These are phyloP conservation scores for Tenthredo scrophulariae DNA, from an alignment of 2,888 invertebrate genomes.

Conservation along the genomic window DNA sequence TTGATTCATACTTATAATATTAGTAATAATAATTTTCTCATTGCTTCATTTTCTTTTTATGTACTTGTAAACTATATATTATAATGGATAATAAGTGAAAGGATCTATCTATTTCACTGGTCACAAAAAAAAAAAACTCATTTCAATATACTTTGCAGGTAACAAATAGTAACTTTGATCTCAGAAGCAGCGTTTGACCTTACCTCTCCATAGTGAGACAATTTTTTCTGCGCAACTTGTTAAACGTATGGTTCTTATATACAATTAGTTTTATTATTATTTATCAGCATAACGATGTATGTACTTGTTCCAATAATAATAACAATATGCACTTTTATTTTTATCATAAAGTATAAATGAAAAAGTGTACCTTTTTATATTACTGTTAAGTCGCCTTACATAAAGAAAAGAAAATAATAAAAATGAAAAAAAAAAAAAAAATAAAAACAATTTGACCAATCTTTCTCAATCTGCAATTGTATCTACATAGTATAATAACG, in stretches of 20 bases:
- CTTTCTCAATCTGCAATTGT: constrained; percentile 26
- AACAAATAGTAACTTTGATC: constrained; percentile 50
- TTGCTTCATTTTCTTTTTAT: constrained; percentile 18
- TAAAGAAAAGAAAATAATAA: constrained; percentile 65
- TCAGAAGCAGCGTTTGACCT: constrained; percentile 51
- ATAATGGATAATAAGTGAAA: constrained; percentile 22
- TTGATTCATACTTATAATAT: constrained; percentile 33
- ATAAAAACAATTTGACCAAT: background rate
- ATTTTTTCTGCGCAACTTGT: constrained; percentile 37
- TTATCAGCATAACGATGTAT: constrained; percentile 68
- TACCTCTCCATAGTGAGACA: constrained; percentile 55
- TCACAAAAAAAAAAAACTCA: constrained; percentile 16
- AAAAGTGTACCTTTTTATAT: constrained; percentile 73
- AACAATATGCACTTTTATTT: constrained; percentile 67
- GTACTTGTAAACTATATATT: background rate
- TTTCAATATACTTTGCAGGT: constrained; percentile 40
- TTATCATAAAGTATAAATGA: constrained; percentile 66
- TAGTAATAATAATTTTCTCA: constrained; percentile 30
- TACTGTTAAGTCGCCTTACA: constrained; percentile 71
- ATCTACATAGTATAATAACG: background rate
- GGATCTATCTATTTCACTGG: constrained; percentile 15
- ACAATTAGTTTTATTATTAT: constrained; percentile 66
- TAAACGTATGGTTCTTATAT: constrained; percentile 59
- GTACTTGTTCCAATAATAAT: constrained; percentile 66
- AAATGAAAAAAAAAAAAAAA: constrained; percentile 8